phyloP scores from a whole-genome alignment of 2,888 invertebrate species.

The Napeogenes inachia region DNA sequence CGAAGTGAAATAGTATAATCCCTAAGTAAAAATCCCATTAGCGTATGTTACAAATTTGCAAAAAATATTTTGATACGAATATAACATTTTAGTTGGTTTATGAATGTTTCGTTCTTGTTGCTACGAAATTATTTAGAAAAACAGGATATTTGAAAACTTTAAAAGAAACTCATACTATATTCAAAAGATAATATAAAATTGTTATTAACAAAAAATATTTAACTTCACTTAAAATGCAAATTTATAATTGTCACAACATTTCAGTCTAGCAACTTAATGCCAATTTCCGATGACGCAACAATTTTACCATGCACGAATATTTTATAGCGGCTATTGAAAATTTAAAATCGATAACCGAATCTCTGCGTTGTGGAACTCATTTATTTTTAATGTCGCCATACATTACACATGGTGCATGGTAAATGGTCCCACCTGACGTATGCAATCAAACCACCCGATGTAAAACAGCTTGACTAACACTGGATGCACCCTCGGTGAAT shows the following conservation, averaged over 20 bases:
- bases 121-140: no score
- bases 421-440: conserved; percentile 33
- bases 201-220: background rate
- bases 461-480: conserved; percentile 51
- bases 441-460: conserved; percentile 39
- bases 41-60: no score
- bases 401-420: conserved; percentile 16
- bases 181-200: background rate
- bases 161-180: background rate
- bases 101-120: no score
- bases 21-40: background rate
- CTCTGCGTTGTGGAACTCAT: conserved; percentile 16
- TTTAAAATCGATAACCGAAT: conserved; percentile 18
- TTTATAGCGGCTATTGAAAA: conserved; percentile 8
- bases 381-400: conserved; percentile 18
- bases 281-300: conserved; percentile 2
- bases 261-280: background rate
- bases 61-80: no score
- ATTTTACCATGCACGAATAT: background rate
- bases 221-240: background rate
- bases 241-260: conserved; percentile 2
- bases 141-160: no score
- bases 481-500: conserved; percentile 47
- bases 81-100: no score
- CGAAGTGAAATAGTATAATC: background rate